phyloP scores from a whole-genome alignment of 2,113 vertebrate genomes.

The Herpailurus yagouaroundi region DNA sequence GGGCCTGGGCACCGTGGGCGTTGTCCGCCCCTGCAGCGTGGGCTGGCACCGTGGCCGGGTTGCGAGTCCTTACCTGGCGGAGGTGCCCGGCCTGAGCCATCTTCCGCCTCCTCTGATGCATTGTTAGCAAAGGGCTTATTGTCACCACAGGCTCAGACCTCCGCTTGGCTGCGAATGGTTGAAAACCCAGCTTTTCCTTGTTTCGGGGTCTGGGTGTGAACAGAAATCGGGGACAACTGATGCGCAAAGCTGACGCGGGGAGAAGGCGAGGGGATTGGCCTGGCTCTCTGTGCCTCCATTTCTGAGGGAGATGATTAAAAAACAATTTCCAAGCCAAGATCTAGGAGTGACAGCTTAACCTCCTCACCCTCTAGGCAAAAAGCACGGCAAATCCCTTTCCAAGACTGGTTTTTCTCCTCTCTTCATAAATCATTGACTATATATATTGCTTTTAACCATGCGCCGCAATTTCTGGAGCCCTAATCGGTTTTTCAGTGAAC shows the following conservation, averaged over 20 bases:
- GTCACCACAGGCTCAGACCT: neutral
- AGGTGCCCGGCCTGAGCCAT: neutral
- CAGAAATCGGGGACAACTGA: neutral
- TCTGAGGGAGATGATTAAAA: constrained; percentile 61
- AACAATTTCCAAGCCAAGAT: constrained; percentile 39
- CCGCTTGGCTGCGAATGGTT: neutral
- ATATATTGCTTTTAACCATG: neutral
- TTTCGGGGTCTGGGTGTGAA: neutral
- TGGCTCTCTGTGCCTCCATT: constrained; percentile 56
- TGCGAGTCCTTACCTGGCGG: constrained; percentile 32
- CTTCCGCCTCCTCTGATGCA: neutral
- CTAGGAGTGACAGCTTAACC: constrained; percentile 46
- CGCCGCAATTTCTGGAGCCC: neutral
- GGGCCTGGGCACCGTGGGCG: constrained; percentile 21
- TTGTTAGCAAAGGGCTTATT: constrained; percentile 48
- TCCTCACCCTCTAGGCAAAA: constrained; percentile 45
- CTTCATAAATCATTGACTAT: neutral
- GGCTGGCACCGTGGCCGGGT: neutral
- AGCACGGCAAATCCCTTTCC: neutral
- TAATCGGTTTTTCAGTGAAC: constrained; percentile 42
- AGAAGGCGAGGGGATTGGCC: constrained; percentile 16
- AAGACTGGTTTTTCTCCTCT: neutral
- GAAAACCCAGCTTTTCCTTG: neutral
- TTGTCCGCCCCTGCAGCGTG: neutral
- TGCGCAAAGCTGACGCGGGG: constrained; percentile 17